These are phyloP conservation scores for Acromyrmex heyeri DNA, from an alignment of 1,140 invertebrate species.

Conservation along the genomic window DNA sequence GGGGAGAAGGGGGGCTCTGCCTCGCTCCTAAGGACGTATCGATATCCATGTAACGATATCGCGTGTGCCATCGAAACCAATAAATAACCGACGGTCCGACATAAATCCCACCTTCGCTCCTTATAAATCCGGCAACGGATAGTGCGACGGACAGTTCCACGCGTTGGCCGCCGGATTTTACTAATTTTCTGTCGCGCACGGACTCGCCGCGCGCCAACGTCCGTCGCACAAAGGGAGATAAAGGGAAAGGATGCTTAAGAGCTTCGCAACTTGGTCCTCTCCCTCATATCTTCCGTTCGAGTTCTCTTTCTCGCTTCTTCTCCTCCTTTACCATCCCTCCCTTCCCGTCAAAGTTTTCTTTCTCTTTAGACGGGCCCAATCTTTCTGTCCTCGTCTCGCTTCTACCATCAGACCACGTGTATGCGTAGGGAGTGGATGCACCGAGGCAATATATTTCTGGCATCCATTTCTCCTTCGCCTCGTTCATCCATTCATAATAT, in stretches of 20 bases:
- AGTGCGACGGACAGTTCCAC: slow-evolving; percentile 82
- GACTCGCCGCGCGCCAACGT: slow-evolving; percentile 58
- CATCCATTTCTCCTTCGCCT: slow-evolving; percentile 81
- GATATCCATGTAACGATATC: slow-evolving; percentile 86
- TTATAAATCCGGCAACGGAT: slow-evolving; percentile 83
- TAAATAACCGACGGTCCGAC: slow-evolving; percentile 83
- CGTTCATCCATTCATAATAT: slow-evolving; percentile 85
- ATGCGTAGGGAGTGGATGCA: slow-evolving; percentile 81
- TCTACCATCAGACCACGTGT: slow-evolving; percentile 67
- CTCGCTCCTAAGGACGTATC: slow-evolving; percentile 80
- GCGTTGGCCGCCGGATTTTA: slow-evolving; percentile 83
- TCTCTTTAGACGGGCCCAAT: slow-evolving; percentile 43
- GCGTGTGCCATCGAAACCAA: slow-evolving; percentile 85
- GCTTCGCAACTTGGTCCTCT: slow-evolving; percentile 54
- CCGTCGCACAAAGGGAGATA: slow-evolving; percentile 75
- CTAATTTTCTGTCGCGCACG: slow-evolving; percentile 84
- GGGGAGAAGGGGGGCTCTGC: not conserved
- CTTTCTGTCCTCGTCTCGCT: slow-evolving; percentile 63
- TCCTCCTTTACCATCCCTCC: slow-evolving; percentile 13
- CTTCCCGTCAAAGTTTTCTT: slow-evolving; percentile 29
- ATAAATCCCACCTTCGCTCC: slow-evolving; percentile 86
- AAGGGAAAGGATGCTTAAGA: slow-evolving; percentile 72
- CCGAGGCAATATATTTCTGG: slow-evolving; percentile 83
- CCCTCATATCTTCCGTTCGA: slow-evolving; percentile 21
- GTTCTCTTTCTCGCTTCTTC: slow-evolving; percentile 34